phyloP scores from a whole-genome alignment of 2,113 vertebrate species.

The Diadophis punctatus region DNA sequence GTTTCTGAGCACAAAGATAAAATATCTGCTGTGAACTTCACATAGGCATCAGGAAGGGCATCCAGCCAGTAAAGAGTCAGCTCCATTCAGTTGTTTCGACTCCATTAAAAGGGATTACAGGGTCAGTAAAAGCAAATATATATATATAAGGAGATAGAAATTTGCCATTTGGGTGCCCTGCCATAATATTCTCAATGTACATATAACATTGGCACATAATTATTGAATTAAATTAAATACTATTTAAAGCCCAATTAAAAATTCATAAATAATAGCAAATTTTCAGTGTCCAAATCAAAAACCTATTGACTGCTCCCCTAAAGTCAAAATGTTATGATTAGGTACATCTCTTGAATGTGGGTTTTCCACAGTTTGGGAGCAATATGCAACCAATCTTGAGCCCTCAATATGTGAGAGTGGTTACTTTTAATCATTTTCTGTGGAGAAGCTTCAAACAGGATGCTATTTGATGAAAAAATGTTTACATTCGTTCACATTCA shows the following conservation, averaged over 20 bases:
- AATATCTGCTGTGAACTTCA: too few relatives aligned
- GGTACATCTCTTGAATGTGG: not conserved
- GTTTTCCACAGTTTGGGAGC: not conserved
- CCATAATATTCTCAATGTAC: not conserved
- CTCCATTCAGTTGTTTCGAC: too few relatives aligned
- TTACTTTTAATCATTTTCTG: not conserved
- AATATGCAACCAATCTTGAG: not conserved
- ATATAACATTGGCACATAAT: not conserved
- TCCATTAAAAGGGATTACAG: too few relatives aligned
- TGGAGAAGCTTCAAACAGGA: not conserved
- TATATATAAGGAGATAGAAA: not conserved
- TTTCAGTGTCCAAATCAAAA: not conserved
- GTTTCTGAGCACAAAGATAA: too few relatives aligned
- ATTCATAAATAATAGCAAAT: not conserved
- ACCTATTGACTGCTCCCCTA: not conserved
- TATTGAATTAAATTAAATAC: not conserved
- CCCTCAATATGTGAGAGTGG: not conserved
- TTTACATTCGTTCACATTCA: not conserved
- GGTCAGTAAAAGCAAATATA: too few relatives aligned
- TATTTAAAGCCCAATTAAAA: not conserved
- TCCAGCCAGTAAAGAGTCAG: too few relatives aligned
- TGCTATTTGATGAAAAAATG: not conserved
- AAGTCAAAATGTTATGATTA: not conserved
- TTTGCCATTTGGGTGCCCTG: not conserved
- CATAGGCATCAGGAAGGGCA: too few relatives aligned